Evolutionary conservation across 2,113 vertebrate species (phyloP), one percentile per base, ranked within the genome.

Genomic region (Mirza zaza): DNA sequence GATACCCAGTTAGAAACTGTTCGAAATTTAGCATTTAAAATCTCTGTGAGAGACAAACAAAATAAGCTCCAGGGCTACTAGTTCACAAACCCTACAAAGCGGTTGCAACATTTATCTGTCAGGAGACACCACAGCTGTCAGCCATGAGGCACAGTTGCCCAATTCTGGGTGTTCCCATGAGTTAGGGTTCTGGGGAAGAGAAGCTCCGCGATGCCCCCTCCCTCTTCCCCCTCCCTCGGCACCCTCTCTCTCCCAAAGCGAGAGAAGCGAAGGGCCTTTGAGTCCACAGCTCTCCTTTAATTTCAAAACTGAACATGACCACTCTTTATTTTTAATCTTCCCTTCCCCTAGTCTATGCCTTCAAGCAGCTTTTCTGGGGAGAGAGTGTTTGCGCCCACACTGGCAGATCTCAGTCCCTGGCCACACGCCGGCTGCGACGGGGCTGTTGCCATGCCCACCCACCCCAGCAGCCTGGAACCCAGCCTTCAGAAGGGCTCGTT

Each of bases 271-370:
- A 93, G 75, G 90, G 87, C 57, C 83, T 96, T 61, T 57, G 80
- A 92, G 87, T 94, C 87, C 84, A 67, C 3, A 9, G 50, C 39
- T 55, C 57, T 77, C 57, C 65, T 81, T 57, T 39, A 21, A 68
- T 96, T 95, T 84, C 86, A 87, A 75, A 93, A 45, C 48, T 0
- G 39, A 94, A 83, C 79, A 93, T 63, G 97, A 83, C 96, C 91
- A 94, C 91, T 96, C 85, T 97, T 94, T 97, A 97, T 97, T 97
- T 97, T 98, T 97, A 97, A 96, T 93, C 96, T 79, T 90, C 91
- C 48, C 77, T 92, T 94, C 93, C 76, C 95, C 80, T 76, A 20
- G 55, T 96, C 95, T 83, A 83, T 97, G 93, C 88, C 93, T 97
- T 96, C 77, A 27, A 75, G 93, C 94, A 95, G 97, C 95, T 98